Base-by-base conservation (phyloP, 2,888 invertebrate genomes). In the Osmoderma eremita region DNA sequence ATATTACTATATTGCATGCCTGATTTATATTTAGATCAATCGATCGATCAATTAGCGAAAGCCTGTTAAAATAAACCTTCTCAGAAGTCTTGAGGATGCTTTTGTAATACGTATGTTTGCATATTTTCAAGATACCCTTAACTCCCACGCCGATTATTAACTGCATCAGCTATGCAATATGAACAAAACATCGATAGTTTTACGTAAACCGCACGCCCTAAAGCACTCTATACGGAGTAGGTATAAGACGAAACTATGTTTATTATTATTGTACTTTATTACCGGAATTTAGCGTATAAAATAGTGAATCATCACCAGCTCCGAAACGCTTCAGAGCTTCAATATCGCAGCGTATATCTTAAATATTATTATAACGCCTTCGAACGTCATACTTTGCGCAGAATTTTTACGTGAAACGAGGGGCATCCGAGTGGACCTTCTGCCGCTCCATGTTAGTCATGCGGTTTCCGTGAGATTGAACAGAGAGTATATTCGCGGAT, bases 251-350 rank as follows among this genome's bases (percentile, higher is more conserved):
- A 61, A 61, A 45, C 30, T 4, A 24, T 45, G 58, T 61, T 61
- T 61, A 45, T 61, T 61, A 61, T 61, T 61, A 45, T 45, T 61
- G 45, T 30, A 18, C 30, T 30, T 45, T 58, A 58, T 61, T 61
- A 45, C 17, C 36, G 45, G 42, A 42, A 17, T 24, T 30, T 45
- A 17, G 58, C 48, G 45, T 15, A 24, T 56, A 41, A 20, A 45
- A 45, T 12, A 61, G 48, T 61, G 58, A 61, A 61, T 61, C 58
- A 61, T 45, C 30, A 30, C 18, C n/a, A 13, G 24, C 30, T 8
- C 1, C 6, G 36, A 61, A 61, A 24, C 24, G 58, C 36, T n/a
- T n/a, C n/a, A 45, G 58, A 24, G 45, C 45, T 45, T 61, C 45
- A 22, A 45, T 56, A 56, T 2, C 6, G 24, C 45, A 45, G 45